These are phyloP conservation scores for Chrysopilus asiliformis DNA, from an alignment of 2,888 invertebrate genomes.

Conservation along the genomic window DNA sequence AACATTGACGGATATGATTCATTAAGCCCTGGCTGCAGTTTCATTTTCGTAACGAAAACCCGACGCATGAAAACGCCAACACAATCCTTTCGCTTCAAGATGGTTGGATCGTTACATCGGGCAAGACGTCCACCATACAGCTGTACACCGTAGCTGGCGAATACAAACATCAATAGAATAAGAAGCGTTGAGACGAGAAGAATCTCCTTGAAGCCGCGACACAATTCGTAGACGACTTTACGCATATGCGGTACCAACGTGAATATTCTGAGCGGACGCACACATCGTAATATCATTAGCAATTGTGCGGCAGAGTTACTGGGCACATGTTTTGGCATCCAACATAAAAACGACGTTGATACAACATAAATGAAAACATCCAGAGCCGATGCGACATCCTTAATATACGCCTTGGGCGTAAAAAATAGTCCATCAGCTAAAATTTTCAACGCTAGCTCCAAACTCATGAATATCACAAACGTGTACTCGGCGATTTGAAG, in stretches of 20 bases:
- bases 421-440: slow-evolving; percentile 96
- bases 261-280: slow-evolving; percentile 92
- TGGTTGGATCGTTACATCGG: slow-evolving; percentile 86
- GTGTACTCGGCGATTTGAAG: slow-evolving; percentile 93
- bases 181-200: slow-evolving; percentile 90
- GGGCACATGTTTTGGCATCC: slow-evolving; percentile 85
- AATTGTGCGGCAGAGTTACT: slow-evolving; percentile 90
- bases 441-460: slow-evolving; percentile 90
- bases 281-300: slow-evolving; percentile 90
- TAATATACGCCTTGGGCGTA: slow-evolving; percentile 96
- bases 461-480: slow-evolving; percentile 96
- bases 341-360: slow-evolving; percentile 86
- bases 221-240: slow-evolving; percentile 96
- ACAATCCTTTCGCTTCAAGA: slow-evolving; percentile 59
- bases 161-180: slow-evolving; percentile 96
- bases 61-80: slow-evolving; percentile 90
- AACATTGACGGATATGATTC: slow-evolving; percentile 88
- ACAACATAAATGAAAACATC: slow-evolving; percentile 97
- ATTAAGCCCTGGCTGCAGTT: slow-evolving; percentile 66
- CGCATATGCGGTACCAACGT: slow-evolving; percentile 98
- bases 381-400: slow-evolving; percentile 91
- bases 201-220: slow-evolving; percentile 97
- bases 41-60: slow-evolving; percentile 97
- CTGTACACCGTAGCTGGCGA: slow-evolving; percentile 98
- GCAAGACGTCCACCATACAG: slow-evolving; percentile 93